Percentiles rank a stretch among this genome's conserved stretches.
Evolutionary conservation across 2,797 vertebrate species (phyloP).

Genomic region (Calcarius lapponicus): DNA sequence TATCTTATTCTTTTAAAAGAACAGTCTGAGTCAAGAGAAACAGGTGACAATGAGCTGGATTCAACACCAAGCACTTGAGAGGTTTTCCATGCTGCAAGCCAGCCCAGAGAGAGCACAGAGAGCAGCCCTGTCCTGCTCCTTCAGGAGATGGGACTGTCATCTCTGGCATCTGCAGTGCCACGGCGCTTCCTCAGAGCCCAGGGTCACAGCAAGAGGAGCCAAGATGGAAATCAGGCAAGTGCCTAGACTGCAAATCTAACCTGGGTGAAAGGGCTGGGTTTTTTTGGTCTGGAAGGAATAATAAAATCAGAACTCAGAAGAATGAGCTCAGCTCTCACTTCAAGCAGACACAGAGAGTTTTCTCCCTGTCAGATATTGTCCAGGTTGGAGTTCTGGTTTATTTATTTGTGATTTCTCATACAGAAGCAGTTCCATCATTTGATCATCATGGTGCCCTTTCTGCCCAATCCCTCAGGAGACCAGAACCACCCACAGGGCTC

Average conservation of each 20-base stretch:
- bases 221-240: background rate
- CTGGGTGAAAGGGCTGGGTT: background rate
- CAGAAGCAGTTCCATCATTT: background rate
- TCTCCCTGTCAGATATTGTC: background rate
- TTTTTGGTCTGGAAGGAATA: background rate
- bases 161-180: background rate
- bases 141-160: background rate
- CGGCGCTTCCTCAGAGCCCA: fast-evolving
- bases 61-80: background rate
- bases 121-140: background rate
- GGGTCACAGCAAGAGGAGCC: background rate
- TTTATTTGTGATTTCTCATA: background rate
- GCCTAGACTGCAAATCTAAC: background rate
- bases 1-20: background rate
- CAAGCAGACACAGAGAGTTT: background rate
- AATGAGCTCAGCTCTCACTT: background rate
- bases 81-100: background rate
- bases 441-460: background rate
- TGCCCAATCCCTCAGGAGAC: background rate
- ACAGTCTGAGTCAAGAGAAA: background rate
- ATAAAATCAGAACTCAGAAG: background rate
- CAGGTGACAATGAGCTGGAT: background rate
- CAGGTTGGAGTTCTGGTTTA: background rate
- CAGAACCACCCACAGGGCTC: background rate
- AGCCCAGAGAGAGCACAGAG: background rate